Conservation (phyloP, 2,888 invertebrate genomes). For the Drepanosiphum platanoidis region DNA sequence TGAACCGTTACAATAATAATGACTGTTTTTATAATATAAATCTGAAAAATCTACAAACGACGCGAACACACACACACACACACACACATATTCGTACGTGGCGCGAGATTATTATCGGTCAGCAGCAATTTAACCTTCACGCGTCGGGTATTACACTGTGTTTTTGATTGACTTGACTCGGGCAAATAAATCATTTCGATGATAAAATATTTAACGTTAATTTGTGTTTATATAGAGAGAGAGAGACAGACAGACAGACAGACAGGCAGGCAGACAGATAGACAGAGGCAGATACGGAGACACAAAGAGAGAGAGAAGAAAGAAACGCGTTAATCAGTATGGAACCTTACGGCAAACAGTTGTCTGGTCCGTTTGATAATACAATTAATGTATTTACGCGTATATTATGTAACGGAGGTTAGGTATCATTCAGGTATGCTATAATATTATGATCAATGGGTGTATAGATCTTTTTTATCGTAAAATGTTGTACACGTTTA, state of each 20-base stretch:
- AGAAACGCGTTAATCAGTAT: no score
- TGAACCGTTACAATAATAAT: slow-evolving; percentile 21
- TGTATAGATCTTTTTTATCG: no score
- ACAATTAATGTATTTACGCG: background rate
- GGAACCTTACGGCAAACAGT: no score
- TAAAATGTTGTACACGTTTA: no score
- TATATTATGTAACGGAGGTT: no score
- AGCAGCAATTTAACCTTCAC: slow-evolving; percentile 25
- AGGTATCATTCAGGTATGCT: background rate
- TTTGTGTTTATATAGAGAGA: slow-evolving; percentile 19
- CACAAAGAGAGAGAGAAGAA: no score
- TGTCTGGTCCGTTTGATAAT: background rate
- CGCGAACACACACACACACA: no score
- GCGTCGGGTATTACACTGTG: background rate
- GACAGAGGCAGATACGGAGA: no score
- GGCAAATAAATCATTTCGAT: slow-evolving; percentile 22
- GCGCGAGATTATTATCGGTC: slow-evolving; percentile 16
- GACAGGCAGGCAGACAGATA: no score
- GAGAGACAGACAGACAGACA: no score
- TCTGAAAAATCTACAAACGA: background rate
- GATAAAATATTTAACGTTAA: slow-evolving; percentile 29
- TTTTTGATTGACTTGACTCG: slow-evolving; percentile 34
- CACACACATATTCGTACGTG: no score
- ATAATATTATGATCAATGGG: background rate
- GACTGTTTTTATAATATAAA: slow-evolving; percentile 35